Evolutionary conservation across 2,113 vertebrate species (phyloP), one percentile per base, ranked within the genome.

Genomic region (Siphamia tubifer): DNA sequence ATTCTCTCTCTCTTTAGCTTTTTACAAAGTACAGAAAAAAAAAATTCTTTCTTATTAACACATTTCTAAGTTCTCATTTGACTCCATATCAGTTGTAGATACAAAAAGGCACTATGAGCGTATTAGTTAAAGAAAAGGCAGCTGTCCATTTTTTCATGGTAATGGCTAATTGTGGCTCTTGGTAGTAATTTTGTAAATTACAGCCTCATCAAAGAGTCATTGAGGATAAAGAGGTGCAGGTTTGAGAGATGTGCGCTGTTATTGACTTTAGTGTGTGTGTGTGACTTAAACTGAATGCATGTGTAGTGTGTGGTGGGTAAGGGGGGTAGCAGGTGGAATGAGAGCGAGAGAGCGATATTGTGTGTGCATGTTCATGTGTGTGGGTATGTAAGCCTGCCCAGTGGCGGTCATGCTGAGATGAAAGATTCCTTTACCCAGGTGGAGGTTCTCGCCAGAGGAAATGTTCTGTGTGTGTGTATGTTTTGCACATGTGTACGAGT

Each of bases 401-500:
- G 31, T 61, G 68, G 74, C 78, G 53, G 40, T 79, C 64, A 62
- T 6, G 13, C 27, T 3, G 9, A 81, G 63, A 75, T 77, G 48
- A 77, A 77, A 78, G 74, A 80, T 49, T 75, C 45, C 45, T 60
- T 57, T 51, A 62, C 64, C 67, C 79, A 77, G 79, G 65, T 86
- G 68, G 54, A 61, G 67, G 53, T 24, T 20, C 31, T 58, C 54
- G 56, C 66, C 11, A 0, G 8, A 47, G 17, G 42, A 65, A 63
- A 20, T 55, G 15, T 24, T 58, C 24, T 70, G 24, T 55, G 36
- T 68, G 32, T 55, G 55, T 53, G 30, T 57, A 44, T 57, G 30
- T 53, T 40, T 67, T 76, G 38, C 28, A 35, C 20, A 30, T 30
- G 24, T 48, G 42, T 60, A 5, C 19, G n/a, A 56, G 52, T 43